A percentile compares a stretch with the other conserved stretches of the same genome.
phyloP scores from a whole-genome alignment of 2,888 invertebrate genomes.

The Lampropteryx suffumata region DNA sequence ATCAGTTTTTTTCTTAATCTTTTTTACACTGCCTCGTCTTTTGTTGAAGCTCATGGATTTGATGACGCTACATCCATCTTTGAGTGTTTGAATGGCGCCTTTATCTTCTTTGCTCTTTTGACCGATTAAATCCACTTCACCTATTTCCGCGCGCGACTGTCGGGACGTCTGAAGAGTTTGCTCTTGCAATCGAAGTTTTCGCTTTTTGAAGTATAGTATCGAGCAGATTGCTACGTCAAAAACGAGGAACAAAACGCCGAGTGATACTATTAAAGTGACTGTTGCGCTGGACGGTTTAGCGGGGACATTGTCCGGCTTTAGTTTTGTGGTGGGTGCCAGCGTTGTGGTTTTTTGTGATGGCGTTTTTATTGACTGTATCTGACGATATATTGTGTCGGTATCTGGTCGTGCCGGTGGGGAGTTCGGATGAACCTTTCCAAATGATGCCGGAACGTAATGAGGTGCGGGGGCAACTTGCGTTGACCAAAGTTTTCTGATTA shows the following conservation, averaged over 20 bases:
- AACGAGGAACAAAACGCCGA: constrained; percentile 87
- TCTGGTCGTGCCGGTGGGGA: constrained; percentile 53
- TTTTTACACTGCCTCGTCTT: constrained; percentile 74
- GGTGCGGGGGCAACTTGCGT: constrained; percentile 49
- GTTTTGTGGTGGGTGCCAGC: constrained; percentile 52
- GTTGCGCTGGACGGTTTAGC: constrained; percentile 83
- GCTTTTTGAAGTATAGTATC: constrained; percentile 86
- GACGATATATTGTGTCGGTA: constrained; percentile 59
- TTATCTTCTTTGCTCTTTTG: constrained; percentile 76
- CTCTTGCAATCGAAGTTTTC: constrained; percentile 79
- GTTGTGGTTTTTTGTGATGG: constrained; percentile 55
- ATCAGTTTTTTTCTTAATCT: constrained; percentile 79
- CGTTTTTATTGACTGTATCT: constrained; percentile 69
- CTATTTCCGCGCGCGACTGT: constrained; percentile 76
- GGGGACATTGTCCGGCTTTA: constrained; percentile 51
- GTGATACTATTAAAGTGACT: constrained; percentile 84
- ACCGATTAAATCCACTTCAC: constrained; percentile 75
- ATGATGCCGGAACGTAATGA: constrained; percentile 52
- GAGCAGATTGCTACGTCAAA: constrained; percentile 88
- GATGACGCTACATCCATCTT: constrained; percentile 83
- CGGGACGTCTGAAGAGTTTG: constrained; percentile 68
- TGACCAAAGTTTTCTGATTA: constrained; percentile 56
- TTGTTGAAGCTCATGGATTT: constrained; percentile 80
- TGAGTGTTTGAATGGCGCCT: constrained; percentile 68
- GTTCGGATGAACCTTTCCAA: constrained; percentile 57